phyloP scores from a whole-genome alignment of 2,797 vertebrate species.

The Paratrypauchen microcephalus region DNA sequence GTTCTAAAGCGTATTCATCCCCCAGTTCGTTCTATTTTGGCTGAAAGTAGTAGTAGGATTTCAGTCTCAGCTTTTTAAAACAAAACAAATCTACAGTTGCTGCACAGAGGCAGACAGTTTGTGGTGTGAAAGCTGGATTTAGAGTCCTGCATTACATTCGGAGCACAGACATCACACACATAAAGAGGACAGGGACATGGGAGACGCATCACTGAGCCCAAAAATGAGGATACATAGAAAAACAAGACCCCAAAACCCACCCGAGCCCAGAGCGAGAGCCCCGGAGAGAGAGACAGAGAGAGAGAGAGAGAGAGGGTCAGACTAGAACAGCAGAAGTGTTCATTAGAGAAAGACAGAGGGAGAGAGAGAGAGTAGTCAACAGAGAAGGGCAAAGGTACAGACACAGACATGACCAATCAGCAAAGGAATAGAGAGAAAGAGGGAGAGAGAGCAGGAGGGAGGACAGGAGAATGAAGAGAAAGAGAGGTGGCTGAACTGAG shows the following conservation, averaged over 20 bases:
- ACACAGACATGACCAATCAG: background rate
- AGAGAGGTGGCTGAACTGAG: too few species aligned
- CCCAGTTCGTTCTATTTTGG: background rate
- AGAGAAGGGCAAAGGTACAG: background rate
- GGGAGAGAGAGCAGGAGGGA: too few species aligned
- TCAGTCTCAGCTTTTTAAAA: slow-evolving; percentile 8
- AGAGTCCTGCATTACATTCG: slow-evolving; percentile 29
- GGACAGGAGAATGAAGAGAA: too few species aligned
- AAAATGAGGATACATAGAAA: slow-evolving; percentile 37
- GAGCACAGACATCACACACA: slow-evolving; percentile 26
- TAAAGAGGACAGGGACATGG: slow-evolving; percentile 32
- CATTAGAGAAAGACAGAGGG: slow-evolving; percentile 14
- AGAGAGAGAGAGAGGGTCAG: slow-evolving; percentile 19
- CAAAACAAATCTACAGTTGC: slow-evolving; percentile 22
- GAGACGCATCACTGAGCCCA: slow-evolving; percentile 33
- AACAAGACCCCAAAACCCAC: slow-evolving; percentile 14
- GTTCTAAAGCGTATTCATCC: background rate
- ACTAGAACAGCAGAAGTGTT: slow-evolving; percentile 6
- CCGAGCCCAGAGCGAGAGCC: background rate
- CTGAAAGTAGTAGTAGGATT: background rate
- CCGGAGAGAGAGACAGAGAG: slow-evolving; percentile 28
- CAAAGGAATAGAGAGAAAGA: slow-evolving; percentile 1
- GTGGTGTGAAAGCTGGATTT: slow-evolving; percentile 38
- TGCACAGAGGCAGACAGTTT: slow-evolving; percentile 23
- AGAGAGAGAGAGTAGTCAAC: background rate